These are phyloP conservation scores for Acridotheres tristis DNA, from an alignment of 2,797 vertebrate species.

Conservation along the genomic window DNA sequence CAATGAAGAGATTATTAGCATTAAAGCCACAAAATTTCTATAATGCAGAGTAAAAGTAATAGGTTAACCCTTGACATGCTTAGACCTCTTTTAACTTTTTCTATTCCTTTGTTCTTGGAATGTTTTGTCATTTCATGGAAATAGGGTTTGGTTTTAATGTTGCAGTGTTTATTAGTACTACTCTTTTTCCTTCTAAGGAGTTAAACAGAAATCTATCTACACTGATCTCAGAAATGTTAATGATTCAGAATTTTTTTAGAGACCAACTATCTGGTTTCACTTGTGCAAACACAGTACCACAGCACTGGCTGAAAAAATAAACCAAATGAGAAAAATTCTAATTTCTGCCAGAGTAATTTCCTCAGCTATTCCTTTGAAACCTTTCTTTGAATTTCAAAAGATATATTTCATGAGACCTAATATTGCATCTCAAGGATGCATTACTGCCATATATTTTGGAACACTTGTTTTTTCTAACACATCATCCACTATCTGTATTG, in stretches of 20 bases:
- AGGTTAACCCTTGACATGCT: not conserved
- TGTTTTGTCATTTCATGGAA: not conserved
- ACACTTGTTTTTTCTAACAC: not conserved
- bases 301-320: not conserved
- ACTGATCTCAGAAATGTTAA: not conserved
- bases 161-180: not conserved
- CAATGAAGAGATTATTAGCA: conserved; percentile 25
- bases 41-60: not conserved
- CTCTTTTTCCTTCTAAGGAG: not conserved
- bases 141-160: not conserved
- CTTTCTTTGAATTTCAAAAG: not conserved
- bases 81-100: not conserved
- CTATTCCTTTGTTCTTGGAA: not conserved
- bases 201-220: not conserved
- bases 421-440: not conserved
- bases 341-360: not conserved
- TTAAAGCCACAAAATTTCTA: not conserved
- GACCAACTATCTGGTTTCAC: not conserved
- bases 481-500: not conserved
- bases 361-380: not conserved
- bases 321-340: not conserved
- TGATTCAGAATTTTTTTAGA: not conserved
- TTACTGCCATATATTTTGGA: not conserved
- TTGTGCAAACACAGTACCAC: not conserved
- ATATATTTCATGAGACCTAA: not conserved